Conservation (phyloP, 2,113 vertebrate genomes). For the Sitta europaea region DNA sequence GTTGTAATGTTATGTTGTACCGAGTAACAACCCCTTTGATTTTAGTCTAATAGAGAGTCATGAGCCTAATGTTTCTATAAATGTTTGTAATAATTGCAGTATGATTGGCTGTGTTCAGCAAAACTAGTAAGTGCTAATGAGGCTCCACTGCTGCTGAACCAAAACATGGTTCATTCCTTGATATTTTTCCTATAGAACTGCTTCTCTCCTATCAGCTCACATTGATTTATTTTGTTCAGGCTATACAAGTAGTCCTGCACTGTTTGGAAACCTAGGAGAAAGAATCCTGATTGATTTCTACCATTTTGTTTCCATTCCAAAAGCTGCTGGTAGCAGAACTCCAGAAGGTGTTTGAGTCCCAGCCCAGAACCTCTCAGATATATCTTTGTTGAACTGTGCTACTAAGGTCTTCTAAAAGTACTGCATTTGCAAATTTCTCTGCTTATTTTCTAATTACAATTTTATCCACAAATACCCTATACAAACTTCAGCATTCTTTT, state of each 20-base stretch:
- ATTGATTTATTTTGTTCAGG: not conserved
- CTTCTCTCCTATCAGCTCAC: not conserved
- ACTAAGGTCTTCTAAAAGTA: not conserved
- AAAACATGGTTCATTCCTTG: not conserved
- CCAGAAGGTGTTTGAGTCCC: rapidly evolving
- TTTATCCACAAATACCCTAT: not conserved
- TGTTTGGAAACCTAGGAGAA: not conserved
- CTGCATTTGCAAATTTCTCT: not conserved
- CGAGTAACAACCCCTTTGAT: not conserved
- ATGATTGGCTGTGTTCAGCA: not conserved
- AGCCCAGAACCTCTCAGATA: not conserved
- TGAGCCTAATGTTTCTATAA: not conserved
- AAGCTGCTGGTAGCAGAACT: not conserved
- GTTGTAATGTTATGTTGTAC: not conserved
- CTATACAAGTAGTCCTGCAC: not conserved
- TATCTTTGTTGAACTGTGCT: not conserved
- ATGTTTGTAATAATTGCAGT: not conserved
- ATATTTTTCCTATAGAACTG: not conserved
- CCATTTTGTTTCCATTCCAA: not conserved
- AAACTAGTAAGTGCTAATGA: not conserved
- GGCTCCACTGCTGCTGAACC: not conserved
- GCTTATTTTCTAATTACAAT: not conserved
- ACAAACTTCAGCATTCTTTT: not conserved
- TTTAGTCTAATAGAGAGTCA: not conserved
- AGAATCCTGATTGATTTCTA: not conserved